These are phyloP conservation scores for Pygoscelis adeliae DNA, from an alignment of 2,113 vertebrate species.

Conservation along the genomic window DNA sequence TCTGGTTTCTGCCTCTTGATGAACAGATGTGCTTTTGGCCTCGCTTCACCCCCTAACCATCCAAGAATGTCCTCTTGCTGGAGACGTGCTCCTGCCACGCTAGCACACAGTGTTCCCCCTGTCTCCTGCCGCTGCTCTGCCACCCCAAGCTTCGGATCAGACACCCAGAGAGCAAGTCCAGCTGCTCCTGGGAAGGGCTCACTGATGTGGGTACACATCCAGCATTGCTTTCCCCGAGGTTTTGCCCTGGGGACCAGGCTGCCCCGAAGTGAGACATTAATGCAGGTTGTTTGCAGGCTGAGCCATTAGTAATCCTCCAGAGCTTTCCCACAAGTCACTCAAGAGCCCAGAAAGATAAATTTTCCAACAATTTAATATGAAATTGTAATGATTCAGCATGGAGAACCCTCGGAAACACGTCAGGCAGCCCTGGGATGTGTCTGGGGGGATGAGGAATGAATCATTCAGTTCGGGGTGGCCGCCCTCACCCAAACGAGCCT, in stretches of 20 bases:
- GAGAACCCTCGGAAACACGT: neutral
- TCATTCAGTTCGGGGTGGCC: neutral
- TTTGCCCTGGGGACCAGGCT: neutral
- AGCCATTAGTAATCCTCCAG: neutral
- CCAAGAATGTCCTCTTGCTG: neutral
- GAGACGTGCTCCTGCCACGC: neutral
- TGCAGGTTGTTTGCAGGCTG: neutral
- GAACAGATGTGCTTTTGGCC: neutral
- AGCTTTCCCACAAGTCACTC: neutral
- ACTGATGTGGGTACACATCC: fast-evolving
- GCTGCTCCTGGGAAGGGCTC: neutral
- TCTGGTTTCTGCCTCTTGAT: neutral
- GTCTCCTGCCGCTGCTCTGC: neutral
- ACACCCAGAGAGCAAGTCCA: neutral
- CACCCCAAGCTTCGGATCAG: neutral
- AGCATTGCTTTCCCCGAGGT: neutral
- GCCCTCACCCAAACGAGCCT: neutral
- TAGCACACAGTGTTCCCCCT: neutral
- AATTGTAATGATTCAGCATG: neutral
- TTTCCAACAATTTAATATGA: neutral
- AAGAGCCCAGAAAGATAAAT: neutral
- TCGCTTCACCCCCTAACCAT: neutral
- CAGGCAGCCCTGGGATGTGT: neutral
- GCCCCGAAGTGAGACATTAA: neutral
- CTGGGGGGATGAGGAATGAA: neutral